These are phyloP conservation scores for Sinodicranocentrus sp. DNA, from an alignment of 2,888 invertebrate genomes.

Conservation along the genomic window DNA sequence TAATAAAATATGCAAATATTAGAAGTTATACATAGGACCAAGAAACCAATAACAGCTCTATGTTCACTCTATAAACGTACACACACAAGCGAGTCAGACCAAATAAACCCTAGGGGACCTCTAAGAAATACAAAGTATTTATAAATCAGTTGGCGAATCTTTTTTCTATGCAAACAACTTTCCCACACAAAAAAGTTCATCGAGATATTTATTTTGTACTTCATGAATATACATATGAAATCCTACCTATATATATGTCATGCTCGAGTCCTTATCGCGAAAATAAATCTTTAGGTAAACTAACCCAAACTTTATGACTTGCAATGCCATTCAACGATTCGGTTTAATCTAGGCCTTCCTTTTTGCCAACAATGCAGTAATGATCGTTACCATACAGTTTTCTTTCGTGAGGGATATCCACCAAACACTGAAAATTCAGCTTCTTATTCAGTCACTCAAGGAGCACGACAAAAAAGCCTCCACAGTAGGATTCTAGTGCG, in stretches of 20 bases:
- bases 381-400: background rate
- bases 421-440: too few relatives aligned
- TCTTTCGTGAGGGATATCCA: too few relatives aligned
- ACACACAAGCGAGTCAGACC: slow-evolving; percentile 9
- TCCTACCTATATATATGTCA: background rate
- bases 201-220: too few relatives aligned
- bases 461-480: background rate
- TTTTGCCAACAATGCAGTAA: background rate
- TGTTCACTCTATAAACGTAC: slow-evolving; percentile 15
- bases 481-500: slow-evolving; percentile 9
- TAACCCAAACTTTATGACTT: background rate
- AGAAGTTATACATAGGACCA: background rate
- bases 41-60: slow-evolving; percentile 23
- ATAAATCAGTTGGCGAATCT: background rate
- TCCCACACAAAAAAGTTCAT: slow-evolving; percentile 31
- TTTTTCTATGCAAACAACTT: slow-evolving; percentile 39
- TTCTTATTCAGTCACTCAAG: background rate
- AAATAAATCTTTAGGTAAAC: slow-evolving; percentile 19
- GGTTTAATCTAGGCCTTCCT: slow-evolving; percentile 21
- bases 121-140: slow-evolving; percentile 17
- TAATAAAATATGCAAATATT: slow-evolving; percentile 56
- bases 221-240: too few relatives aligned
- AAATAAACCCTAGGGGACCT: slow-evolving; percentile 36
- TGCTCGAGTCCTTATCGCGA: background rate
- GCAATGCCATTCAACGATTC: background rate